phyloP scores from a whole-genome alignment of 2,888 invertebrate species.

The Parthenolecanium corni region DNA sequence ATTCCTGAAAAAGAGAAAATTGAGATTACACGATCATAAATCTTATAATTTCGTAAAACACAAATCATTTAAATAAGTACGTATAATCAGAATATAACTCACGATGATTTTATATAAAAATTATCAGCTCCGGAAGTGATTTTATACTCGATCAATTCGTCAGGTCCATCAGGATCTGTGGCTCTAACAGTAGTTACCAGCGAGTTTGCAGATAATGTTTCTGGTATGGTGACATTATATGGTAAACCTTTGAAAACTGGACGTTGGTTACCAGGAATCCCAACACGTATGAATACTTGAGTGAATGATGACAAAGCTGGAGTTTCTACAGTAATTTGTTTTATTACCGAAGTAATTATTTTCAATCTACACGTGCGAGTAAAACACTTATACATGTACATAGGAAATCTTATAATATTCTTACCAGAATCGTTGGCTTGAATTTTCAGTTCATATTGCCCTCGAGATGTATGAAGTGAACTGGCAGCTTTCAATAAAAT shows the following conservation, averaged over 20 bases:
- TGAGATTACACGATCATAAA: background rate
- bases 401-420: background rate
- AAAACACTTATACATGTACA: background rate
- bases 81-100: constrained; percentile 33
- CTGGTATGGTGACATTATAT: constrained; percentile 57
- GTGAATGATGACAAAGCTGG: constrained; percentile 57
- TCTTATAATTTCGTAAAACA: too few relatives aligned
- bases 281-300: constrained; percentile 57
- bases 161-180: constrained; percentile 66
- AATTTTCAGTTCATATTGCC: constrained; percentile 57
- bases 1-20: constrained; percentile 42
- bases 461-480: constrained; percentile 61
- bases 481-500: constrained; percentile 51
- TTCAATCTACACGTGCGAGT: too few relatives aligned
- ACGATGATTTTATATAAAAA: constrained; percentile 61
- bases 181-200: constrained; percentile 60
- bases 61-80: too few relatives aligned
- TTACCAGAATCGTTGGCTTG: constrained; percentile 60
- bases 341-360: too few relatives aligned
- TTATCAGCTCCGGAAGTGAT: constrained; percentile 65
- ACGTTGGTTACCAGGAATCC: constrained; percentile 66
- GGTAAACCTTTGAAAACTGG: constrained; percentile 58
- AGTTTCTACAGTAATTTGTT: constrained; percentile 39
- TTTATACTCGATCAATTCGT: constrained; percentile 54
- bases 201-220: constrained; percentile 56